Evolutionary conservation across 2,888 invertebrate species (phyloP).

Genomic region (Gandaritis pyraliata): DNA sequence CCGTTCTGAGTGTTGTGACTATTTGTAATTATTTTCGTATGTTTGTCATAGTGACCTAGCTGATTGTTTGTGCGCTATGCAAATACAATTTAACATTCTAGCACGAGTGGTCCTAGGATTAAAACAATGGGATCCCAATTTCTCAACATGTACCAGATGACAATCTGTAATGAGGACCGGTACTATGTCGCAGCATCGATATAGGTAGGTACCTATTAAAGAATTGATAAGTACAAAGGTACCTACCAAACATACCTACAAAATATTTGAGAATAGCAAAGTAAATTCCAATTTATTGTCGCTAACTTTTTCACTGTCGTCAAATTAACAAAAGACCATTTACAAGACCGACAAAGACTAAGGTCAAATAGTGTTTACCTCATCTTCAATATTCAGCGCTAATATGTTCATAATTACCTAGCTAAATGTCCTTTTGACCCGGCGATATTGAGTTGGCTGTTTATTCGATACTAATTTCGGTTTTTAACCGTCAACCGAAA

Average conservation of each 20-base stretch:
- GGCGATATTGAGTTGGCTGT: slow-evolving; percentile 18
- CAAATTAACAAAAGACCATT: slow-evolving; percentile 23
- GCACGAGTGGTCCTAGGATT: slow-evolving; percentile 23
- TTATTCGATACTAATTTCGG: no score
- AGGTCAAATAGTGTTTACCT: slow-evolving; percentile 25
- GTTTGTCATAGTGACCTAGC: slow-evolving; percentile 7
- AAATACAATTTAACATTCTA: slow-evolving; percentile 14
- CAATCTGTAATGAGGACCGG: no score
- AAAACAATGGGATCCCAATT: slow-evolving; percentile 31
- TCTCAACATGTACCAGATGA: slow-evolving; percentile 9
- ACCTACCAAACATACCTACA: no score
- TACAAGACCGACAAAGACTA: slow-evolving; percentile 24
- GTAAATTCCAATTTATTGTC: neutral
- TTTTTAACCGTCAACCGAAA: no score
- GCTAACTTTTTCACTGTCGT: slow-evolving; percentile 5
- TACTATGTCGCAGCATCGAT: no score
- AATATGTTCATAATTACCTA: slow-evolving; percentile 31
- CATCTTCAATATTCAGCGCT: slow-evolving; percentile 18
- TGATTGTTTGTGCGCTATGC: neutral
- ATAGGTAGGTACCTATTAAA: neutral
- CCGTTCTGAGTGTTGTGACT: no score
- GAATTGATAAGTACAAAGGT: no score
- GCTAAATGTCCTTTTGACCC: slow-evolving; percentile 13
- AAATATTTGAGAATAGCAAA: no score
- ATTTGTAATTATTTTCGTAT: no score